Evolutionary conservation across 2,888 invertebrate species (phyloP), one percentile per base, ranked within the genome.

Genomic region (Callosobruchus maculatus): DNA sequence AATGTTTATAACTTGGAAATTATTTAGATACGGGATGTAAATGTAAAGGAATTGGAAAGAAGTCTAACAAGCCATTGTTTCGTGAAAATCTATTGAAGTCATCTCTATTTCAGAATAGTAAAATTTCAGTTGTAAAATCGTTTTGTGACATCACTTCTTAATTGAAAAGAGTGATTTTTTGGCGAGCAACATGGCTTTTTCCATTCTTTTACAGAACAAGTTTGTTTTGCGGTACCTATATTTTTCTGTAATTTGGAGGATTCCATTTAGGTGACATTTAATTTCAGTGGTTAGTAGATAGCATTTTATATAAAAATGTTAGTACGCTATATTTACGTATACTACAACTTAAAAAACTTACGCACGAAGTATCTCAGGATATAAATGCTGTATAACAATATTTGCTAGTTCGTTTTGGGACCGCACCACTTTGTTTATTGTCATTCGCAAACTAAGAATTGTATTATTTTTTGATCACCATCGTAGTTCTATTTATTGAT

Each of bases 301-400:
- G 75, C 77, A 78, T 77, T 78, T 77, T 77, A 76, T 76, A 78
- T 76, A 73, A 76, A 75, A 75, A 73, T 78, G 74, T 78, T 76
- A 78, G 77, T 76, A 75, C 72, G 75, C 78, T 78, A 71, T 75
- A 77, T 78, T 80, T 81, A 82, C 80, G 81, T 82, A 83, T 83
- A 80, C 80, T 79, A 80, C 81, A 83, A 82, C 83, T 84, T 83
- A 82, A 83, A 78, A 81, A 79, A 80, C 77, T 76, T 77, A 78
- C 76, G 73, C 73, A 73, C 49, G 49, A 49, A 49, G 49, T 49
- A 49, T 49, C 49, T 49, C 49, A 49, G 5, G 13, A 49, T 49
- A 49, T 26, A n/a, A n/a, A 7, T 49, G 49, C 49, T 49, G 4
- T 49, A 49, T 49, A 49, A 18, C 13, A 13, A 13, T 49, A 0